Conservation (phyloP, 2,797 vertebrate species). For the Linurgus olivaceus region DNA sequence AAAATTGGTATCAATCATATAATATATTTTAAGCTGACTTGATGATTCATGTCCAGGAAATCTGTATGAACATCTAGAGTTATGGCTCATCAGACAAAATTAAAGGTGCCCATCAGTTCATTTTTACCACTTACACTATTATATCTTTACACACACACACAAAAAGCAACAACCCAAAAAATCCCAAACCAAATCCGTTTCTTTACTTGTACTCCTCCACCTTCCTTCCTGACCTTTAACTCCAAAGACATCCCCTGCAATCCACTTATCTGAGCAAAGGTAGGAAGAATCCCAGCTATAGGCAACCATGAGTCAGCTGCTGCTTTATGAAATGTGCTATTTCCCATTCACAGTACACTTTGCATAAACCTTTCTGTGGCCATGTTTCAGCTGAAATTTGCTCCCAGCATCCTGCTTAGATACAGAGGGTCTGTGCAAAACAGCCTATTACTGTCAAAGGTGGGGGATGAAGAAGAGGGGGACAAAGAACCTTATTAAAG, state of each 20-base stretch:
- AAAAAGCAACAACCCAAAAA: not conserved
- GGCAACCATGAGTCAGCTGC: not conserved
- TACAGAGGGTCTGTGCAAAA: not conserved
- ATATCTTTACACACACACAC: not conserved
- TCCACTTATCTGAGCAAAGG: not conserved
- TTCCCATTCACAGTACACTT: not conserved
- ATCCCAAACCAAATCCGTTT: not conserved
- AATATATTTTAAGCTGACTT: not conserved
- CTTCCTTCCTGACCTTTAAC: not conserved
- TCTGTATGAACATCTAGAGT: conserved; percentile 4
- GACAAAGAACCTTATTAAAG: not conserved
- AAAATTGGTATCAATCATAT: conserved; percentile 32
- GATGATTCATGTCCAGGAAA: conserved; percentile 32
- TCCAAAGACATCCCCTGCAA: not conserved
- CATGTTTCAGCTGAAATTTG: not conserved
- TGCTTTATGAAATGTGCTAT: not conserved
- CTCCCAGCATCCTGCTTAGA: not conserved
- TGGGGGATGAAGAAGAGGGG: fast-evolving
- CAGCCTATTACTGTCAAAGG: not conserved
- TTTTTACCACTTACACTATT: not conserved
- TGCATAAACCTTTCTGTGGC: not conserved
- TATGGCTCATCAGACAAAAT: not conserved
- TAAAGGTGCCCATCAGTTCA: not conserved
- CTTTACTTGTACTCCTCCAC: not conserved
- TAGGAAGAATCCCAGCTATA: not conserved